Percentiles rank a stretch among this genome's conserved stretches.
phyloP scores from a whole-genome alignment of 1,140 invertebrate genomes.

The Drosophila pseudoananassae region DNA sequence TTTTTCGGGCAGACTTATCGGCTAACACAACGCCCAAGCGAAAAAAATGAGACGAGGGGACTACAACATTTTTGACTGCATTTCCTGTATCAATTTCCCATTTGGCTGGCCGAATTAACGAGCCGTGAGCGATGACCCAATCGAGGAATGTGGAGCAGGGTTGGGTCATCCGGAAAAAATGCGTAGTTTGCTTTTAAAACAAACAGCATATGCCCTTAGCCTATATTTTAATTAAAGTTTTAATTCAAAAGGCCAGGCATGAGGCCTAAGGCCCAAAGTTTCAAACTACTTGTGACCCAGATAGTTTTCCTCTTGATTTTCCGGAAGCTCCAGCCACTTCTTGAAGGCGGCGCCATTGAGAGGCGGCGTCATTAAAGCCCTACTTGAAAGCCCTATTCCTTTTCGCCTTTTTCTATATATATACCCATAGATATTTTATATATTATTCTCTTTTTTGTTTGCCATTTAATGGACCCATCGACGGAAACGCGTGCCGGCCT shows the following conservation, averaged over 20 bases:
- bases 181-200: slow-evolving; percentile 13
- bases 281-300: neutral
- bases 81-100: slow-evolving; percentile 64
- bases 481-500: slow-evolving; percentile 67
- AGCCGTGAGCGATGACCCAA: slow-evolving; percentile 70
- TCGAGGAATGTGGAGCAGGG: slow-evolving; percentile 60
- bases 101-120: slow-evolving; percentile 67
- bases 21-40: slow-evolving; percentile 15
- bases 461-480: slow-evolving; percentile 51
- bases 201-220: neutral
- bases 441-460: slow-evolving; percentile 1
- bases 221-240: slow-evolving; percentile 4
- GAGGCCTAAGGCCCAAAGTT: neutral
- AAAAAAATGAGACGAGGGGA: neutral
- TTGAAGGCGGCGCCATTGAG: slow-evolving; percentile 30
- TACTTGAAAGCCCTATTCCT: too few species aligned
- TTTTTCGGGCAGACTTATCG: slow-evolving; percentile 46
- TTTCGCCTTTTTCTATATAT: neutral
- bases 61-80: slow-evolving; percentile 16
- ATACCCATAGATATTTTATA: neutral
- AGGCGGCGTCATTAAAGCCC: too few species aligned
- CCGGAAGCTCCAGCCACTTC: slow-evolving; percentile 34
- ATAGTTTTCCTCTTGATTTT: neutral
- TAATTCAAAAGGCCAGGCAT: neutral
- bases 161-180: slow-evolving; percentile 27